phyloP scores from a whole-genome alignment of 2,113 vertebrate genomes.

The Ploceus nigricollis region DNA sequence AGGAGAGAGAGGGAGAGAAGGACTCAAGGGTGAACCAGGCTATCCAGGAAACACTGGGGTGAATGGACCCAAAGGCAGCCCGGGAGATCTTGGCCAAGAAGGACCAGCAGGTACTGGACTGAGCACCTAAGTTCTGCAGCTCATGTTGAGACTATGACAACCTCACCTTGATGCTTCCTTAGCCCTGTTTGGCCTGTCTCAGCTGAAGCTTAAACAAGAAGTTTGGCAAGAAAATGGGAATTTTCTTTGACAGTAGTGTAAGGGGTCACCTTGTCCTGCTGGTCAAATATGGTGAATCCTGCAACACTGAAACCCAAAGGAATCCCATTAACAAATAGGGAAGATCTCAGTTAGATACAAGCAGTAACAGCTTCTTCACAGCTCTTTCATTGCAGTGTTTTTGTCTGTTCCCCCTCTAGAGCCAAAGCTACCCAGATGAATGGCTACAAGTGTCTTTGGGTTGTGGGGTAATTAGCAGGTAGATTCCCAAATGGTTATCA shows the following conservation, averaged over 20 bases:
- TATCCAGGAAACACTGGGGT: slow-evolving; percentile 77
- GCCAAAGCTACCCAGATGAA: background rate
- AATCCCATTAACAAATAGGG: background rate
- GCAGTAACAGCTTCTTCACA: background rate
- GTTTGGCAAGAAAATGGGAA: background rate
- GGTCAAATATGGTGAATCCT: background rate
- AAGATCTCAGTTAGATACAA: background rate
- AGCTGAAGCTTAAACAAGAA: background rate
- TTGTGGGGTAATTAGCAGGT: background rate
- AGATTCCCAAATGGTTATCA: background rate
- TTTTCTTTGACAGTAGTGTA: background rate
- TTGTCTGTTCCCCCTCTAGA: background rate
- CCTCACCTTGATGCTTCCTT: background rate
- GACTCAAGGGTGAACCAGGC: slow-evolving; percentile 79
- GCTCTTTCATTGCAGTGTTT: background rate
- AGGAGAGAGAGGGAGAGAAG: slow-evolving; percentile 79
- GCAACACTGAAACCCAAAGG: background rate
- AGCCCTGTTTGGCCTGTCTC: background rate
- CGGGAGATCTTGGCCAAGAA: slow-evolving; percentile 80
- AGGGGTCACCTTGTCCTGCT: background rate
- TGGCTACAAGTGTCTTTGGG: background rate
- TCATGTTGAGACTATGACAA: background rate
- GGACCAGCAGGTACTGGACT: slow-evolving; percentile 80
- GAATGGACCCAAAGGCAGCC: slow-evolving; percentile 77
- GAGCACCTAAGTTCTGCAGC: background rate